Percentiles rank a stretch among this genome's conserved stretches.
Evolutionary conservation across 2,113 vertebrate genomes (phyloP).

Genomic region (Copsychus sechellarum): DNA sequence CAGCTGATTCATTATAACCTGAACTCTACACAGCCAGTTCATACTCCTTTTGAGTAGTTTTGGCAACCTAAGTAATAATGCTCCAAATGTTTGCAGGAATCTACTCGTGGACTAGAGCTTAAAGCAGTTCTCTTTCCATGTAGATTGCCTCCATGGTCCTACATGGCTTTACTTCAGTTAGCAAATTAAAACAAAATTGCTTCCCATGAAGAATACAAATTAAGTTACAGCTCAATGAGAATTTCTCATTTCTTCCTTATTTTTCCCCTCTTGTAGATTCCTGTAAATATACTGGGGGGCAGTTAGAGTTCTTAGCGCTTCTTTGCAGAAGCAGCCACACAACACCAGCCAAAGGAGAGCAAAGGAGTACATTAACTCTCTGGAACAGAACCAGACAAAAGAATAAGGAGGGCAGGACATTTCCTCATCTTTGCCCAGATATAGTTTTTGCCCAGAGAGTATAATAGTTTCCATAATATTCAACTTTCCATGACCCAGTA

Average conservation of each 20-base stretch:
- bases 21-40: not conserved
- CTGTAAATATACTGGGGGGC: not conserved
- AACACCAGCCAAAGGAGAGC: not conserved
- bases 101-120: not conserved
- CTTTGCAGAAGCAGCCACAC: not conserved
- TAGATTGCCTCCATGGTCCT: fast-evolving
- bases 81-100: not conserved
- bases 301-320: not conserved
- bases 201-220: not conserved
- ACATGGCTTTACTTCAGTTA: not conserved
- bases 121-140: not conserved
- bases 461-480: not conserved
- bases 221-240: not conserved
- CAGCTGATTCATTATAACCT: not conserved
- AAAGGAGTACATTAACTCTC: not conserved
- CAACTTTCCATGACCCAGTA: not conserved
- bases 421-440: not conserved
- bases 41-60: not conserved
- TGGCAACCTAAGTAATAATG: not conserved
- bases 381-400: not conserved
- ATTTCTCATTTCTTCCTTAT: not conserved
- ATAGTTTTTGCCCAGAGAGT: not conserved
- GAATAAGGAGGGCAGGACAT: not conserved
- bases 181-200: not conserved
- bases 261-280: not conserved